Conservation (phyloP, 2,113 vertebrate species). For the Osmerus mordax region DNA sequence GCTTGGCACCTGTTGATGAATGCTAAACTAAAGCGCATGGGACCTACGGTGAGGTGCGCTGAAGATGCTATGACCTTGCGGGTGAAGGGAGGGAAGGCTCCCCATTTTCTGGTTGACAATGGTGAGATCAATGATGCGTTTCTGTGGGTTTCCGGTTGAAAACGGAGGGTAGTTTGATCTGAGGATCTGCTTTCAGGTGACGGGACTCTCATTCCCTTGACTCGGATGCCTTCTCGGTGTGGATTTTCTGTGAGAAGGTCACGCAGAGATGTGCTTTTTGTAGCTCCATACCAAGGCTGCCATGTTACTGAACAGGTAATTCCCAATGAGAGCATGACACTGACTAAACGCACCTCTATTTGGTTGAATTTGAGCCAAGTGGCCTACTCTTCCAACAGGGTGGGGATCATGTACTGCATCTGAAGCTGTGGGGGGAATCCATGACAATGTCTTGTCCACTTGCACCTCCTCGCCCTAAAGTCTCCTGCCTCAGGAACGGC, state of each 20-base stretch:
- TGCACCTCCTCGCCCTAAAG: neutral
- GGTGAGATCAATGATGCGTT: slow-evolving; percentile 14
- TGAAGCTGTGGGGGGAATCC: slow-evolving; percentile 32
- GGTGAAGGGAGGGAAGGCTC: slow-evolving; percentile 6
- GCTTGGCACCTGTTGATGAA: neutral
- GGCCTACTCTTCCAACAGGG: slow-evolving; percentile 14
- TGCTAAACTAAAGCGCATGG: neutral
- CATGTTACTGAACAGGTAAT: slow-evolving; percentile 43
- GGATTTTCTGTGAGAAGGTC: slow-evolving; percentile 44
- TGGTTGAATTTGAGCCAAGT: too few relatives aligned
- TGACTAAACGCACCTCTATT: too few relatives aligned
- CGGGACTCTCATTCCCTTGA: slow-evolving; percentile 31
- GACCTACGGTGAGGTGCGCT: slow-evolving; percentile 28
- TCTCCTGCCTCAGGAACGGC: slow-evolving; percentile 12
- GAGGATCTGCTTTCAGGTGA: slow-evolving; percentile 20
- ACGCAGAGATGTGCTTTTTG: slow-evolving; percentile 36
- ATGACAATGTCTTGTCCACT: slow-evolving; percentile 38
- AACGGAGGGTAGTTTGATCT: too few relatives aligned
- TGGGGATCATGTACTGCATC: slow-evolving; percentile 36
- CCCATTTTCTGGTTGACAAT: slow-evolving; percentile 38
- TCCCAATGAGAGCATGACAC: neutral
- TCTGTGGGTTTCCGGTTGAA: too few relatives aligned
- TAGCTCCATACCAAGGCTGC: slow-evolving; percentile 46
- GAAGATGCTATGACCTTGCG: slow-evolving; percentile 26
- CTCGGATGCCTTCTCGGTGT: slow-evolving; percentile 45